These are phyloP conservation scores for Apis florea DNA, from an alignment of 1,140 invertebrate species.

Conservation along the genomic window DNA sequence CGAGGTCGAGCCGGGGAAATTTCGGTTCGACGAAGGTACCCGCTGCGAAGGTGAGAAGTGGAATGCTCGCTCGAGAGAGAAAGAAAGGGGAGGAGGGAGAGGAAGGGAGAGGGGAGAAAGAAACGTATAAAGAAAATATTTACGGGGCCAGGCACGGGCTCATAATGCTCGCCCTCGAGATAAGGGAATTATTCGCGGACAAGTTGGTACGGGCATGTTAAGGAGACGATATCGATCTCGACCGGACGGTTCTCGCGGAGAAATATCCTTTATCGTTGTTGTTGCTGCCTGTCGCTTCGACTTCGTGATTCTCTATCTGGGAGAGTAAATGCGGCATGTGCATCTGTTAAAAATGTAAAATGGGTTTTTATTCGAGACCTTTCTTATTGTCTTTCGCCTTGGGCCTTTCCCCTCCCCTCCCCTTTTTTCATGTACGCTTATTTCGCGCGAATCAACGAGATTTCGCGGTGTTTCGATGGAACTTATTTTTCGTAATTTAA, in stretches of 20 bases:
- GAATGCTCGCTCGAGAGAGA: constrained; percentile 19
- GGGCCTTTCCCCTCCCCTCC: too few species aligned
- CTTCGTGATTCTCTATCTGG: constrained; percentile 37
- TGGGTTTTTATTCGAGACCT: neutral
- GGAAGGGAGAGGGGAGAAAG: neutral
- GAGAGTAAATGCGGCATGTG: constrained; percentile 18
- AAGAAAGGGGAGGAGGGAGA: neutral
- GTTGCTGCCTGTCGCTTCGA: constrained; percentile 8
- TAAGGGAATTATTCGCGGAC: constrained; percentile 50
- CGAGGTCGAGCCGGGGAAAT: constrained; percentile 53
- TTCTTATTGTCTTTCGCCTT: too few species aligned
- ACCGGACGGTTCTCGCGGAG: constrained; percentile 24
- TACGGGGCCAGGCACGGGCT: constrained; percentile 41
- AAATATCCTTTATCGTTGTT: constrained; percentile 30
- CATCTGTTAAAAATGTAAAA: constrained; percentile 16
- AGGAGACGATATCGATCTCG: constrained; percentile 47
- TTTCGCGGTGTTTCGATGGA: neutral
- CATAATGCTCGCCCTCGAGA: constrained; percentile 39
- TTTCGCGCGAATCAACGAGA: constrained; percentile 23
- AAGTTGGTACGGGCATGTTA: constrained; percentile 51
- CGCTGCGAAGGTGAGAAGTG: constrained; percentile 57
- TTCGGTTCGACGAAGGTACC: constrained; percentile 43
- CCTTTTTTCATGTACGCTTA: constrained; percentile 4
- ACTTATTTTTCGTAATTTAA: neutral
- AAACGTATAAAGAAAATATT: constrained; percentile 44